Conservation (phyloP, 2,797 vertebrate species). For the Syngnathus acus region DNA sequence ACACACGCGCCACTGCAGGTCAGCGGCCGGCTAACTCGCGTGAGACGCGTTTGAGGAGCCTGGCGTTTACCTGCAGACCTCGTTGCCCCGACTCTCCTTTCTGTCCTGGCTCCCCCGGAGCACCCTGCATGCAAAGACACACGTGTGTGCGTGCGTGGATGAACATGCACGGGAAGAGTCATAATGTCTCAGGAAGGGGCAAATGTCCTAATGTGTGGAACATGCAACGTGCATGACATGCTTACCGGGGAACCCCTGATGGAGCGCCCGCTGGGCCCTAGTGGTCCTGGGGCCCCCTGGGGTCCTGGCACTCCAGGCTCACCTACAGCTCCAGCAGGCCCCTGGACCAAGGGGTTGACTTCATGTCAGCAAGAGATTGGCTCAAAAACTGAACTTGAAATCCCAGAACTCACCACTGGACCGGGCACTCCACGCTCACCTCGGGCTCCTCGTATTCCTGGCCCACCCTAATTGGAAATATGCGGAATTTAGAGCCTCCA, state of each 20-base stretch:
- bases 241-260: constrained; percentile 84
- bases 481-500: background rate
- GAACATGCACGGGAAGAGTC: too few species aligned
- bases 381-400: background rate
- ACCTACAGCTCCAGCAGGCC: constrained; percentile 80
- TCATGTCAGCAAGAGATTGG: background rate
- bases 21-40: background rate
- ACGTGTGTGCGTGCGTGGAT: background rate
- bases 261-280: constrained; percentile 89
- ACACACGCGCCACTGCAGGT: constrained; percentile 8
- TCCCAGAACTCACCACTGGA: constrained; percentile 67
- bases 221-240: background rate
- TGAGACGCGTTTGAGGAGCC: too few species aligned
- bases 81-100: constrained; percentile 82
- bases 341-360: constrained; percentile 57
- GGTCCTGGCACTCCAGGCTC: constrained; percentile 80
- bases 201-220: too few species aligned
- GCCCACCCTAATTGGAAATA: constrained; percentile 73
- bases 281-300: constrained; percentile 85
- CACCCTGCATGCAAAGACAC: constrained; percentile 64
- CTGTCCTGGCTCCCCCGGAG: constrained; percentile 81
- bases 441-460: constrained; percentile 86
- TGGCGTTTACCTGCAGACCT: constrained; percentile 78
- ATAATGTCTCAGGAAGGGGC: too few species aligned
- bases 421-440: constrained; percentile 85